Conservation (phyloP, 2,888 invertebrate genomes). For the Romanomermis culicivorax region DNA sequence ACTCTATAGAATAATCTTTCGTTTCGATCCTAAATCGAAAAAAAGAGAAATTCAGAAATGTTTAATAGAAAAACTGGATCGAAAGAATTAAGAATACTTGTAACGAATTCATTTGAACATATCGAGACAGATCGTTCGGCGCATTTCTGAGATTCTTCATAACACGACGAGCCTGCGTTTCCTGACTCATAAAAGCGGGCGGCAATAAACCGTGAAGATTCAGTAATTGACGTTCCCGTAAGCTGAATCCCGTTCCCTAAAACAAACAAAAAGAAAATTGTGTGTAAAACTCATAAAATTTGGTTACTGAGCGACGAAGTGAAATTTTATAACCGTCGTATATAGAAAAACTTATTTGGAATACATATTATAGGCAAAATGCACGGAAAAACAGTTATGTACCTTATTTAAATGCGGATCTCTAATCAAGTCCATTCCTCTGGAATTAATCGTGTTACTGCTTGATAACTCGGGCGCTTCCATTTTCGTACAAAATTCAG, state of each 20-base stretch:
- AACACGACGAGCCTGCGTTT: constrained; percentile 46
- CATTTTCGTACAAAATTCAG: too few species aligned
- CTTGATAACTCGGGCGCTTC: too few species aligned
- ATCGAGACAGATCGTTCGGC: constrained; percentile 72
- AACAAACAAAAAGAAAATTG: too few species aligned
- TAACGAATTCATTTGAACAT: constrained; percentile 71
- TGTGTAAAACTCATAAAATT: too few species aligned
- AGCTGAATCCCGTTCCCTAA: constrained; percentile 81
- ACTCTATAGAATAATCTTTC: constrained; percentile 84
- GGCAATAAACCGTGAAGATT: constrained; percentile 90
- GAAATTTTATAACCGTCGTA: too few species aligned
- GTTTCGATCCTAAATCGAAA: constrained; percentile 54
- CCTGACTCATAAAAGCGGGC: constrained; percentile 53
- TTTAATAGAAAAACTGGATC: not conserved
- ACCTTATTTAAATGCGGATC: not conserved
- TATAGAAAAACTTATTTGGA: too few species aligned
- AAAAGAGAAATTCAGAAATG: not conserved
- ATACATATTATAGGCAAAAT: too few species aligned
- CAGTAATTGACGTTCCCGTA: constrained; percentile 73
- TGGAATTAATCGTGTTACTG: too few species aligned
- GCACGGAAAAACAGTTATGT: not conserved
- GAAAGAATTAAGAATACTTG: too few species aligned
- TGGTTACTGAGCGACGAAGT: too few species aligned
- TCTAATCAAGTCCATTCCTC: not conserved
- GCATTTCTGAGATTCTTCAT: constrained; percentile 58